Conservation (phyloP, 2,797 vertebrate genomes). For the Sciurus carolinensis region DNA sequence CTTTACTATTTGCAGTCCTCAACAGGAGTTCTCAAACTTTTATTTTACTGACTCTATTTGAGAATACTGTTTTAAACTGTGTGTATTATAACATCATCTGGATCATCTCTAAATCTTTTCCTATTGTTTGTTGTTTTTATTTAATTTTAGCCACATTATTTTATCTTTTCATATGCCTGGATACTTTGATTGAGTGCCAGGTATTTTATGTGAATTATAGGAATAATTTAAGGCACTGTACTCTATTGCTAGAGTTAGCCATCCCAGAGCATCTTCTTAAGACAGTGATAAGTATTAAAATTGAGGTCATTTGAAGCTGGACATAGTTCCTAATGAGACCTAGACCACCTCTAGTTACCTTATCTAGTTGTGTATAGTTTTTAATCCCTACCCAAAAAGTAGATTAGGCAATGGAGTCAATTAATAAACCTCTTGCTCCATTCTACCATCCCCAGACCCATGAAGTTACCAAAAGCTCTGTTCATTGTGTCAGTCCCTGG, state of each 20-base stretch:
- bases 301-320: background rate
- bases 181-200: background rate
- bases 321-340: background rate
- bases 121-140: background rate
- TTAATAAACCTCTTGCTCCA: background rate
- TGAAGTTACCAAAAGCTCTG: background rate
- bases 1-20: background rate
- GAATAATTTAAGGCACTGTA: slow-evolving; percentile 2
- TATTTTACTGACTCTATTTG: background rate
- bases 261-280: background rate
- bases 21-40: background rate
- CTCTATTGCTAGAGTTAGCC: background rate
- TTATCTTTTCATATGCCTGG: background rate
- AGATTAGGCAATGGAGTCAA: background rate
- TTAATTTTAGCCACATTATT: background rate
- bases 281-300: background rate
- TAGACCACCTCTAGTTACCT: background rate
- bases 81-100: background rate
- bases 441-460: background rate
- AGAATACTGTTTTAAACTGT: background rate
- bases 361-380: background rate
- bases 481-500: background rate
- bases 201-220: background rate
- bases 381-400: background rate
- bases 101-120: background rate